phyloP scores from a whole-genome alignment of 2,888 invertebrate genomes.

The Eurois occulta region DNA sequence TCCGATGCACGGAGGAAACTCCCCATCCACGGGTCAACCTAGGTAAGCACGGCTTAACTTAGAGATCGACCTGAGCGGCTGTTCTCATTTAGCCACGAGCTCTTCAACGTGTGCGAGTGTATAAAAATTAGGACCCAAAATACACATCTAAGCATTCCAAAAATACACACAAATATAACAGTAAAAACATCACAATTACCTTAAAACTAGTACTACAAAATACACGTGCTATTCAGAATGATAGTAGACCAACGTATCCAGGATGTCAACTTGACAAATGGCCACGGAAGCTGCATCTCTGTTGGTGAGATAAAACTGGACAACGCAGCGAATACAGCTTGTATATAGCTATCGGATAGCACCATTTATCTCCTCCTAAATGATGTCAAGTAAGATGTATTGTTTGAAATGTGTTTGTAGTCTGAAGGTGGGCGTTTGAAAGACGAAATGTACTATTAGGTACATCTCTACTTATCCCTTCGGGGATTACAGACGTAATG shows the following conservation, averaged over 20 bases:
- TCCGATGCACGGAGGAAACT: no score
- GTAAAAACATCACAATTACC: conserved; percentile 4
- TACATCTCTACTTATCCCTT: neutral
- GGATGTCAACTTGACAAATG: conserved; percentile 64
- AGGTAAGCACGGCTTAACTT: no score
- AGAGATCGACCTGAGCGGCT: no score
- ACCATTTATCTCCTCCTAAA: conserved; percentile 61
- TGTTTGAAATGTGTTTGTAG: conserved; percentile 21
- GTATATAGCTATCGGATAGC: conserved; percentile 33
- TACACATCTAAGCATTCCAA: neutral
- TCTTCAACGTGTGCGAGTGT: no score
- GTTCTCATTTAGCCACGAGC: no score
- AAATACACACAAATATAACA: neutral
- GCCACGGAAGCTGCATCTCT: conserved; percentile 54
- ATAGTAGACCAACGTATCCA: conserved; percentile 33
- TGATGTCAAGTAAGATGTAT: conserved; percentile 58
- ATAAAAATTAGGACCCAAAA: neutral
- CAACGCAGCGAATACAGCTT: conserved; percentile 32
- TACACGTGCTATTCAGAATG: conserved; percentile 48
- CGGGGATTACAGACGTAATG: neutral
- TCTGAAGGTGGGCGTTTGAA: conserved; percentile 3
- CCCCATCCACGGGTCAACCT: no score
- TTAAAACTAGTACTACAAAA: conserved; percentile 26
- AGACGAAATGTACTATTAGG: neutral
- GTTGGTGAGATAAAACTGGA: conserved; percentile 64